These are phyloP conservation scores for Nesogale talazaci DNA, from an alignment of 2,113 vertebrate species.

Conservation along the genomic window DNA sequence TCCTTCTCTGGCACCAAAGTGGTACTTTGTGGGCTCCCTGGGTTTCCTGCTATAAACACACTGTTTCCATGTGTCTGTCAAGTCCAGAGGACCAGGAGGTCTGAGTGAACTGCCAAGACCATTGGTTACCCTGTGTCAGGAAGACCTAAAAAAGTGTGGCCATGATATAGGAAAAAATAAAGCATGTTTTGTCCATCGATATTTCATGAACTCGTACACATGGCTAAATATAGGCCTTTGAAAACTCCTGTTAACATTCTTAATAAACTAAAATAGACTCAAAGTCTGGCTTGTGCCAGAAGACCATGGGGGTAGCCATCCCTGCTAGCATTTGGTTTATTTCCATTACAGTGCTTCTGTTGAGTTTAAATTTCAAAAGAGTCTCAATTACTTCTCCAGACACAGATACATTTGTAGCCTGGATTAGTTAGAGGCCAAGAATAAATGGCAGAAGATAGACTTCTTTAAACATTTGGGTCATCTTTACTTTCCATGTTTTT, in stretches of 20 bases:
- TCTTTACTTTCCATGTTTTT: not conserved
- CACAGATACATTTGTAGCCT: not conserved
- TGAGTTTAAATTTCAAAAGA: conserved; percentile 10
- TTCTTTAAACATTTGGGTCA: not conserved
- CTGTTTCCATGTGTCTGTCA: not conserved
- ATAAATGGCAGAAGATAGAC: not conserved
- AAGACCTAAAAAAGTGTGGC: not conserved
- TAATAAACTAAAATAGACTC: conserved; percentile 21
- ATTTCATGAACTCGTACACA: not conserved
- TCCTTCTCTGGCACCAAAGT: not conserved
- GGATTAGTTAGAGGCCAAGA: not conserved
- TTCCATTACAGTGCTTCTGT: not conserved
- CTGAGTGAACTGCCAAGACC: not conserved
- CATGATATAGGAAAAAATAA: not conserved
- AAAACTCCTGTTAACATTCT: not conserved
- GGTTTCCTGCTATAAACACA: not conserved
- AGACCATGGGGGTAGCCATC: not conserved
- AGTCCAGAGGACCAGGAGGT: not conserved
- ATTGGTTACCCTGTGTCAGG: not conserved
- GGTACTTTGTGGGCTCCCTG: not conserved
- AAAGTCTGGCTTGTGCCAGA: not conserved
- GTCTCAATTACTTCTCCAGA: not conserved
- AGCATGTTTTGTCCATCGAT: not conserved
- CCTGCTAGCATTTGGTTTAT: not conserved
- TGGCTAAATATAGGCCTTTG: conserved; percentile 6